These are phyloP conservation scores for Stramonita haemastoma DNA, from an alignment of 2,888 invertebrate genomes.

Conservation along the genomic window DNA sequence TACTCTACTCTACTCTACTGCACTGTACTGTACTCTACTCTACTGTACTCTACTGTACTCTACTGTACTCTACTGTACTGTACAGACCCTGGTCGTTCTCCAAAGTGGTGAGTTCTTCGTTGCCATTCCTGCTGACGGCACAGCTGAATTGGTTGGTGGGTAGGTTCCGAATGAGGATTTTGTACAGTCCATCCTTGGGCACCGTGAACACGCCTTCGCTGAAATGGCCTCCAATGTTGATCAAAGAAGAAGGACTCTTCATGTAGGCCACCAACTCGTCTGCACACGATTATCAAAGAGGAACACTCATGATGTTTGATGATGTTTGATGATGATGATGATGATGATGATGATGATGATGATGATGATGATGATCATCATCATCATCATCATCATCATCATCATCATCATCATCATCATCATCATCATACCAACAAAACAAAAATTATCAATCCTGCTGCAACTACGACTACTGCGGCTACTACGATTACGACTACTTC, in stretches of 20 bases:
- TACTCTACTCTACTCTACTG: too few species aligned
- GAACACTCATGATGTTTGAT: too few species aligned
- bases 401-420: too few species aligned
- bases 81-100: not conserved
- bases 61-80: not conserved
- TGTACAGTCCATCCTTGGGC: conserved; percentile 14
- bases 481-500: too few species aligned
- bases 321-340: too few species aligned
- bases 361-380: too few species aligned
- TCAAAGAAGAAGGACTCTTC: not conserved
- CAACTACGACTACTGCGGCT: too few species aligned
- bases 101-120: not conserved
- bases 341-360: too few species aligned
- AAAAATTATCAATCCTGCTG: too few species aligned
- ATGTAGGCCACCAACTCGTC: conserved; percentile 15
- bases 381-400: too few species aligned
- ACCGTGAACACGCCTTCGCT: not conserved
- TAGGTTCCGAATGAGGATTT: not conserved
- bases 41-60: not conserved
- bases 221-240: not conserved
- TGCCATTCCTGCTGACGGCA: not conserved
- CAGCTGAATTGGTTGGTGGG: not conserved
- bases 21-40: not conserved
- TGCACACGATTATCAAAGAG: not conserved
- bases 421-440: too few species aligned